Evolutionary conservation across 30 jellyfish, hydroid and myxozoan species (phyloP), one percentile per base, ranked within the genome.

Genomic region (Haliclystus octoradiatus): DNA sequence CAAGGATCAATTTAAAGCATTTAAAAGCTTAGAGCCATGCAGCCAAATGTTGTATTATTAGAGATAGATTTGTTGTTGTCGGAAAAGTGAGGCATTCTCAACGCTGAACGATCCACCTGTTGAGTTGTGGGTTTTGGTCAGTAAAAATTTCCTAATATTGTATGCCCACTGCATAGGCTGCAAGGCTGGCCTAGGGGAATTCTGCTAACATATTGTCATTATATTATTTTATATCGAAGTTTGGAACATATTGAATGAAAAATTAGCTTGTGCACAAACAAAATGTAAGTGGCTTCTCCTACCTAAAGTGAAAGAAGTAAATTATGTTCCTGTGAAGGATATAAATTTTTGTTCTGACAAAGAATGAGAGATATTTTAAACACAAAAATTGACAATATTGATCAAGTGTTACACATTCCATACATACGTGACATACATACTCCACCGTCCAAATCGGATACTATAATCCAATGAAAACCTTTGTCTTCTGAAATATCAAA

Each of bases 171-270:
- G 79, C 34, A 52, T 52, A 23, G 57, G 57, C 34, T 75, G 79
- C 31, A 66, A 33, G 72, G 87, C 80, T 13, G 88, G 80, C 35
- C 75, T 76, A 28, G 80, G 88, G 75, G 88, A 65, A 65, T 76
- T 79, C 51, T 76, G 75, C 75, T 76, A 79, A 62, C 80, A 76
- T 69, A 52, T 65, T 2, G 88, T 80, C 0, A 66, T 74, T 67
- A 33, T 76, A 49, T 1, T 64, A 50, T 34, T 25, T 53, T 72
- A 72, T 32, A 34, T 72, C 46, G 83, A 72, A 62, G 75, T 34
- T 34, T 24, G 63, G 49, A 49, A 62, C 66, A 53, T 65, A 33
- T 32, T 72, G 33, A 53, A 61, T 5, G 83, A 28, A 0, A 0
- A 72, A 52, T 63, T 61, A 0, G 33, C 28, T 34, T 72, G 83